A percentile compares a stretch with the other conserved stretches of the same genome.
Conservation (phyloP, 2,113 vertebrate species). For the Butorides virescens region DNA sequence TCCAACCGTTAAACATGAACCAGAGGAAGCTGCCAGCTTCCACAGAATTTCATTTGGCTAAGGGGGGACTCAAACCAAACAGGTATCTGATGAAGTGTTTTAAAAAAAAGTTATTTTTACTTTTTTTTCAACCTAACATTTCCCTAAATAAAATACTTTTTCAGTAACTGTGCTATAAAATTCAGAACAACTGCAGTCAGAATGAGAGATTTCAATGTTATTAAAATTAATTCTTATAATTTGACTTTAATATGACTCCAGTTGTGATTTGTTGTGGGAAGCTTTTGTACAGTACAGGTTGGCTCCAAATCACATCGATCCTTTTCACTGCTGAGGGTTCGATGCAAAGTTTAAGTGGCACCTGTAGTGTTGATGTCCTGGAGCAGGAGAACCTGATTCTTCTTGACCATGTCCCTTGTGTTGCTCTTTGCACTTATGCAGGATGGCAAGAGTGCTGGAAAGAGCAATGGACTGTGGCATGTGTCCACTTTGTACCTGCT, state of each 20-base stretch:
- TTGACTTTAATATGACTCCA: background rate
- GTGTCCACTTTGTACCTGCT: background rate
- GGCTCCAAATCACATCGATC: fast-evolving
- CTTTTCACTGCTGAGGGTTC: background rate
- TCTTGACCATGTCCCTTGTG: background rate
- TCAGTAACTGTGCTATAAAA: background rate
- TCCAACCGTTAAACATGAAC: too few species aligned
- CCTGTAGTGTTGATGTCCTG: background rate
- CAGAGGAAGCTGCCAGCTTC: background rate
- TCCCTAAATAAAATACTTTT: background rate
- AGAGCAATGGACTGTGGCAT: background rate
- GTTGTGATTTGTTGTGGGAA: background rate
- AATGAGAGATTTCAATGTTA: background rate
- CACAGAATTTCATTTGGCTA: background rate
- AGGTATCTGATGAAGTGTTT: background rate
- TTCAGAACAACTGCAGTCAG: background rate
- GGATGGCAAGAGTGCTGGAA: background rate
- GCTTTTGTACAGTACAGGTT: background rate
- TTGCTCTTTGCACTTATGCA: background rate
- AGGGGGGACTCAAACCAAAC: background rate
- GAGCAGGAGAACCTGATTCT: background rate
- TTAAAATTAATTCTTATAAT: background rate
- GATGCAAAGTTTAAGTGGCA: background rate
- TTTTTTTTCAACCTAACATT: background rate
- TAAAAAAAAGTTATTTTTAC: background rate